Evolutionary conservation across 2,113 vertebrate species (phyloP), one percentile per base, ranked within the genome.

Genomic region (Hiodon tergisus): DNA sequence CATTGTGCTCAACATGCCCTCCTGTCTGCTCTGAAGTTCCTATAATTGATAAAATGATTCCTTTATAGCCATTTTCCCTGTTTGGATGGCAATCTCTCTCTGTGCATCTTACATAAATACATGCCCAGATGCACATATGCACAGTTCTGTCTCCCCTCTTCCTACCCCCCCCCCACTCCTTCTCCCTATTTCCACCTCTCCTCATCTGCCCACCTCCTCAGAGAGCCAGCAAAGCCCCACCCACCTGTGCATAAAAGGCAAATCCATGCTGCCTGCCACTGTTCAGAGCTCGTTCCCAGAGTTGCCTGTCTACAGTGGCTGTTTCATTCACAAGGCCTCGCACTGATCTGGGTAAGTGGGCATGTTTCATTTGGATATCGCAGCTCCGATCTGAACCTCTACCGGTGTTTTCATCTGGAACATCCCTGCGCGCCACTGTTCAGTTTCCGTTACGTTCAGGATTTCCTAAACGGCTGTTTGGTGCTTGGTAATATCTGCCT

Each of bases 201-300:
- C 55, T 58, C 84, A 80, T 81, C 84, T 91, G 88, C 91, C 93
- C 94, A 94, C 92, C 94, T 94, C 92, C 91, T 80, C 48, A 69
- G 54, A 75, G 53, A 65, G 59, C 75, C 81, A 48, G 82, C 85
- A 86, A 79, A 75, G 89, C 94, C 93, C 96, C 97, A 89, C 97
- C 97, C 92, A 94, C 92, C 93, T 93, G 92, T 86, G 87, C 91
- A 96, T 97, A 97, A 95, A 98, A 98, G 93, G 93, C 91, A 92
- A 91, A 88, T 85, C 89, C 89, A 90, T 89, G 90, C 88, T 89
- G 90, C 86, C 87, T 83, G 88, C 88, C 79, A 87, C 88, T 82
- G 91, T 87, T 89, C 92, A 87, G 89, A 89, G 87, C 87, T 87
- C 89, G 86, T 86, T 89, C 87, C 84, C 88, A 86, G 73, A 83